Conservation (phyloP, 2,113 vertebrate genomes). For the Myrmecobius fasciatus region DNA sequence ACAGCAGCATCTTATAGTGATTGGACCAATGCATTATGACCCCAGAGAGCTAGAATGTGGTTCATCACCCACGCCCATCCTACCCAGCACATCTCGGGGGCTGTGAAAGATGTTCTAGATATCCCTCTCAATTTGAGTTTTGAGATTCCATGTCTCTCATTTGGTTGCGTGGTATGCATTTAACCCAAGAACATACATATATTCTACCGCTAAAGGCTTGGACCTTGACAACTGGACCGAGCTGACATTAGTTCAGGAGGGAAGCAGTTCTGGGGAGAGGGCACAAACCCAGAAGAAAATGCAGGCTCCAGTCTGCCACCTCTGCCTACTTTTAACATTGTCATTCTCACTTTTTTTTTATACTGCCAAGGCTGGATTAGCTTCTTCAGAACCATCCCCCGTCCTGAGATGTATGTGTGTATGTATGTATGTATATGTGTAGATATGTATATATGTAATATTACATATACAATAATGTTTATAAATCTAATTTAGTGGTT, state of each 20-base stretch:
- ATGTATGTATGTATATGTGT: too few species aligned
- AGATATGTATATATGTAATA: too few species aligned
- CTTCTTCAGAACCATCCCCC: background rate
- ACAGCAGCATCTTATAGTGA: background rate
- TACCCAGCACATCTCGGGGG: background rate
- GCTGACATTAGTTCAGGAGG: background rate
- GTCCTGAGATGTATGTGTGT: too few species aligned
- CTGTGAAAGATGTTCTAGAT: background rate
- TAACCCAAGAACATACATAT: background rate
- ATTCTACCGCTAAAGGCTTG: background rate
- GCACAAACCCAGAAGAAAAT: background rate
- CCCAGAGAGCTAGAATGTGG: background rate
- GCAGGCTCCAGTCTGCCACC: background rate
- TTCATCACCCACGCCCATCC: background rate
- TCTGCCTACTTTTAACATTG: background rate
- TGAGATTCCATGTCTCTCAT: background rate
- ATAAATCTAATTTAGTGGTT: background rate
- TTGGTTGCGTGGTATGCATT: background rate
- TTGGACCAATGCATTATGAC: background rate
- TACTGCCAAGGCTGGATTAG: background rate
- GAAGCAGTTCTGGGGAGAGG: background rate
- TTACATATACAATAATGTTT: too few species aligned
- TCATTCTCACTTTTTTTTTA: background rate
- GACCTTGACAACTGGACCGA: background rate
- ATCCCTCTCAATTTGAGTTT: background rate